Percentiles rank a stretch among this genome's conserved stretches.
These are phyloP conservation scores for Engystomops pustulosus DNA, from an alignment of 2,113 vertebrate genomes.

Conservation along the genomic window DNA sequence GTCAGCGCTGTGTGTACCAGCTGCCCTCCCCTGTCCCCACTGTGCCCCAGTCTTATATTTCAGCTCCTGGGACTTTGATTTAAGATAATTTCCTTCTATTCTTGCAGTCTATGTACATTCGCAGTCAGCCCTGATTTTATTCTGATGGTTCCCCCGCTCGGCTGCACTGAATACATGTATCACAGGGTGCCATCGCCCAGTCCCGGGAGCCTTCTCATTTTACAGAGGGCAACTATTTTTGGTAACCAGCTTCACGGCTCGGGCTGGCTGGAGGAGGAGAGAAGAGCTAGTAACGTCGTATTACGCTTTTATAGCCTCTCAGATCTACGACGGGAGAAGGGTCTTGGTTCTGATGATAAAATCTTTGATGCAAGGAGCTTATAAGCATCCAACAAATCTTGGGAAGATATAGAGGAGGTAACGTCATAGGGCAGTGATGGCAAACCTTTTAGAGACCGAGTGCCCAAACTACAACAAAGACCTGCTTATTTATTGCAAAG, in stretches of 20 bases:
- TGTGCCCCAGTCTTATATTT: too few species aligned
- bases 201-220: slow-evolving; percentile 39
- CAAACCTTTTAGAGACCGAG: too few species aligned
- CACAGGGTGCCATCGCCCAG: not conserved
- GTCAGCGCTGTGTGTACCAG: too few species aligned
- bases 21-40: not conserved
- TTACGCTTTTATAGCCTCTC: not conserved
- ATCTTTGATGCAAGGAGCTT: not conserved
- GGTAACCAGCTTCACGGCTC: slow-evolving; percentile 17
- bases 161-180: not conserved
- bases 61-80: too few species aligned
- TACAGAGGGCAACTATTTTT: slow-evolving; percentile 46
- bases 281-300: not conserved
- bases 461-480: too few species aligned
- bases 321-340: not conserved
- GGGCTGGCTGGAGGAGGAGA: not conserved
- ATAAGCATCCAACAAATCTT: not conserved
- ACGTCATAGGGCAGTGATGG: too few species aligned
- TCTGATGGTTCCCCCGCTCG: not conserved
- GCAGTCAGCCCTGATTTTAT: too few species aligned
- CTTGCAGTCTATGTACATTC: too few species aligned
- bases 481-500: too few species aligned
- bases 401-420: too few species aligned
- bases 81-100: too few species aligned
- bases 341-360: not conserved